Evolutionary conservation across 2,113 vertebrate species (phyloP), one percentile per base, ranked within the genome.

Genomic region (Elachura formosa): DNA sequence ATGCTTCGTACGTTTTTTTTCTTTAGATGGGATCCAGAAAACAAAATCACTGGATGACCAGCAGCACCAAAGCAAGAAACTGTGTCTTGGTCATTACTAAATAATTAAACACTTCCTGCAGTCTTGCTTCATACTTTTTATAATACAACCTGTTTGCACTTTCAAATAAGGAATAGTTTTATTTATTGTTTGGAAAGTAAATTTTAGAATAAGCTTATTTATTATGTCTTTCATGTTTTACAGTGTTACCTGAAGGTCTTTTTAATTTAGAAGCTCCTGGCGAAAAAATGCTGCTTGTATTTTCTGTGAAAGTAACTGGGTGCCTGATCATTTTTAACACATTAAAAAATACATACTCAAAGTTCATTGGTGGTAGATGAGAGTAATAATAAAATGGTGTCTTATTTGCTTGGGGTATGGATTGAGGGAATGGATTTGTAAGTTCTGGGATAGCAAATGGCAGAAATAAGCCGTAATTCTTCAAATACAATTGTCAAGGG

Each of bases 11-110:
- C 18, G 0, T 85, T 41, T n/a, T 68, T 85, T 88, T 85, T 43
- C 33, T 75, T 83, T 85, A 98, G 98, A 98, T 84, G 97, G 98
- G 12, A 41, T 97, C 79, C 63, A 97, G 94, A 96, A 94, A 84
- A 87, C 83, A 45, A 78, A 71, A 41, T 88, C 89, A 2, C 28
- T 84, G 69, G 94, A 95, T n/a, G 97, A 98, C n/a, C 97, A 97
- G 29, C 95, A 95, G 55, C 96, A 94, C 92, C 96, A 95, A 62
- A 97, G 77, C 90, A 98, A 98, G 96, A 98, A 97, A 76, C 92
- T 97, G 13, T 96, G 97, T 94, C 97, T 98, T 63, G 97, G 96
- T 81, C 94, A 95, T 83, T 94, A 36, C 9, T 94, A 45, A 94
- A 24, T 72, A 92, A 90, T 68, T 87, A 87, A 83, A 74, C 82